A percentile compares a stretch with the other conserved stretches of the same genome.
phyloP scores from a whole-genome alignment of 2,113 vertebrate genomes.

The Sakesphorus luctuosus region DNA sequence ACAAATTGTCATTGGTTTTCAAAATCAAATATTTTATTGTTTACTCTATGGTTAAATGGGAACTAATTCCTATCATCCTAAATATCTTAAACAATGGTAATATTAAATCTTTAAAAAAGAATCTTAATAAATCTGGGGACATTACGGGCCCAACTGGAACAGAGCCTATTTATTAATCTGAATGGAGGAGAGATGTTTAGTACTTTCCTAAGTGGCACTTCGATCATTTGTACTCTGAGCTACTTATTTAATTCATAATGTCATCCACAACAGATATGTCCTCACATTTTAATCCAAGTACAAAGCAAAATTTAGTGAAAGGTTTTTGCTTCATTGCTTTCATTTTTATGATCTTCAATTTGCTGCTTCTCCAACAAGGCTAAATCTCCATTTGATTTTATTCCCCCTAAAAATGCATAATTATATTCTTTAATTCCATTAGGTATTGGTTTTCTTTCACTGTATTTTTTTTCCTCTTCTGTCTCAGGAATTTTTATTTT shows the following conservation, averaged over 20 bases:
- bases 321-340: neutral
- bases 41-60: neutral
- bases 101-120: neutral
- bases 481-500: neutral
- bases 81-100: neutral
- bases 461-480: neutral
- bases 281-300: neutral
- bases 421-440: neutral
- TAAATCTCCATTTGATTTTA: neutral
- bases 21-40: neutral
- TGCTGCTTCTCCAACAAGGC: neutral
- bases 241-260: neutral
- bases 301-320: neutral
- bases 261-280: neutral
- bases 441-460: neutral
- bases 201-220: neutral
- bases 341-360: neutral
- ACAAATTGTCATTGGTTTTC: neutral
- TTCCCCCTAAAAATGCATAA: neutral
- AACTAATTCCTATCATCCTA: neutral
- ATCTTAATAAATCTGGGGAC: neutral
- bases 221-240: neutral
- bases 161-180: neutral
- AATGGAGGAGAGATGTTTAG: neutral
- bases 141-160: neutral